Percentiles rank a stretch among this genome's conserved stretches.
Conservation (phyloP, 2,113 vertebrate genomes). For the Ochotona curzoniae region DNA sequence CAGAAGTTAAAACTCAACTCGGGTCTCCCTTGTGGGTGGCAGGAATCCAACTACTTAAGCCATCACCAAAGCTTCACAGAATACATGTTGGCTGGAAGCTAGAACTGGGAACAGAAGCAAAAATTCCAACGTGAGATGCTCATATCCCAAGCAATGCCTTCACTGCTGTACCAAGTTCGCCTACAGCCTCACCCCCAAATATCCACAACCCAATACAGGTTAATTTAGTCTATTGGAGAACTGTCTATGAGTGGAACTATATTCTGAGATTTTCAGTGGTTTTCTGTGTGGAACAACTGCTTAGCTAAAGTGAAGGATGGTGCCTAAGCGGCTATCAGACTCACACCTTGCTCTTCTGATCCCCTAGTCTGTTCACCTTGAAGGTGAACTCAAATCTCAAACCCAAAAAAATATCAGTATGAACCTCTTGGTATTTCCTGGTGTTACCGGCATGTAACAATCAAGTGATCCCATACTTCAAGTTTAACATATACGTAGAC, state of each 20-base stretch:
- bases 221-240: slow-evolving; percentile 33
- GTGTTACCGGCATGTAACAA: neutral
- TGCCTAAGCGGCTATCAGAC: neutral
- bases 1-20: too few species aligned
- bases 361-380: neutral
- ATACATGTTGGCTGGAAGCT: too few species aligned
- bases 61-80: too few species aligned
- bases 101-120: too few species aligned
- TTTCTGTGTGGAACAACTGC: neutral
- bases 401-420: slow-evolving; percentile 24
- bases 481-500: neutral
- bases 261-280: neutral
- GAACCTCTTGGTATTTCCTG: slow-evolving; percentile 25
- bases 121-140: too few species aligned
- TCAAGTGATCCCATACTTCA: neutral
- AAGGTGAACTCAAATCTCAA: slow-evolving; percentile 55
- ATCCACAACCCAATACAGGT: neutral
- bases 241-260: slow-evolving; percentile 13
- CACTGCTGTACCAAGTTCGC: too few species aligned
- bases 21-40: too few species aligned
- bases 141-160: too few species aligned
- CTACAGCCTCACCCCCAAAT: too few species aligned
- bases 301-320: neutral
- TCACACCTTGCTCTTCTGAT: neutral
- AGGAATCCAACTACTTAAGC: too few species aligned